These are phyloP conservation scores for Norana najaformis DNA, from an alignment of 2,888 invertebrate species.

Conservation along the genomic window DNA sequence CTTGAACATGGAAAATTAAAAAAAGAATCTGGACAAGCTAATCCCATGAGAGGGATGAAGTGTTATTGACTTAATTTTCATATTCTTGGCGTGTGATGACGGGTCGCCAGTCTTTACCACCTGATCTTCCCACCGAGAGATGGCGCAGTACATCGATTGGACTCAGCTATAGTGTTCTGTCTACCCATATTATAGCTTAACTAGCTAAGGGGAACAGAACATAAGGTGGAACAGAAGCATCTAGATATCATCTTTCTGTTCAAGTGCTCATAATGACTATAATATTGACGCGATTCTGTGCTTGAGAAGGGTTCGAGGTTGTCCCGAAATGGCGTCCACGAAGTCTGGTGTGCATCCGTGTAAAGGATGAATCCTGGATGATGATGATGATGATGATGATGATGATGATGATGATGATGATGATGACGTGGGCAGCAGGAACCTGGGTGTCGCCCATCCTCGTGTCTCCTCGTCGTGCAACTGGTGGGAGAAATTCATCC, in stretches of 20 bases:
- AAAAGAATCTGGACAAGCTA: too few species aligned
- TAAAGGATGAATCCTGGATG: neutral
- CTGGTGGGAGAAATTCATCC: neutral
- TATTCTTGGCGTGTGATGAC: too few species aligned
- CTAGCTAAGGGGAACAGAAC: too few species aligned
- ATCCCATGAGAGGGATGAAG: too few species aligned
- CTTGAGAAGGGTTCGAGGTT: neutral
- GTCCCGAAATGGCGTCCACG: neutral
- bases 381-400: neutral
- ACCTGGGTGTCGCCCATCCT: neutral
- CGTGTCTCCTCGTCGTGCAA: neutral
- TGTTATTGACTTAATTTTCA: too few species aligned
- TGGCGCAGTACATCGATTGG: neutral
- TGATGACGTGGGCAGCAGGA: neutral
- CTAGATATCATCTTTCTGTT: neutral
- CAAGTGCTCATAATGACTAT: neutral
- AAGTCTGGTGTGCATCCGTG: neutral
- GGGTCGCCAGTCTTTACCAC: too few species aligned
- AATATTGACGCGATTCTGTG: neutral
- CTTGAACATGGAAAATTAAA: too few species aligned
- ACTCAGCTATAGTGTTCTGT: too few species aligned
- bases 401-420: neutral
- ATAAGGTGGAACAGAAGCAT: too few species aligned
- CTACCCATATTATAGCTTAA: too few species aligned
- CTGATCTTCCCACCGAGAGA: neutral